phyloP scores from a whole-genome alignment of 2,888 invertebrate genomes.

The Tillus elongatus region DNA sequence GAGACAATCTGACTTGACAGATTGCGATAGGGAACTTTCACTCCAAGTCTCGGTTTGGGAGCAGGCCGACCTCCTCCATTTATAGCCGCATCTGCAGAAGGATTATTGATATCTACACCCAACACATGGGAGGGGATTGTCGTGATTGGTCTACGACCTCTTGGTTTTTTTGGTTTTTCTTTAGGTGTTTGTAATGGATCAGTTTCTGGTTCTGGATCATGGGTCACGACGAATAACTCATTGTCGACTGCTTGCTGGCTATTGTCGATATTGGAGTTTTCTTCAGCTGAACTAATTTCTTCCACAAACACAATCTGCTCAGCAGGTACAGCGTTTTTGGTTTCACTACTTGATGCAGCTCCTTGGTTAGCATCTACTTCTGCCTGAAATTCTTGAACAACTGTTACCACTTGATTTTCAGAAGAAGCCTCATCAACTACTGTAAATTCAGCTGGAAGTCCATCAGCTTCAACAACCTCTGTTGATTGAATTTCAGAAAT shows the following conservation, averaged over 20 bases:
- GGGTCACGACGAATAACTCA: conserved; percentile 2
- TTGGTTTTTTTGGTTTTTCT: conserved; percentile 16
- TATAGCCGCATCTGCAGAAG: conserved; percentile 34
- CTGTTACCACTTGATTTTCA: neutral
- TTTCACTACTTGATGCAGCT: neutral
- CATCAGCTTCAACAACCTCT: neutral
- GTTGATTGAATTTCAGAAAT: neutral
- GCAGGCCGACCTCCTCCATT: conserved; percentile 35
- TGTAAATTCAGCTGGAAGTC: too few relatives aligned
- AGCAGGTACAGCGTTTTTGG: too few relatives aligned
- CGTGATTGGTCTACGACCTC: conserved; percentile 24
- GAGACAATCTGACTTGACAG: conserved; percentile 49
- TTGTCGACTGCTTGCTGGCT: too few relatives aligned
- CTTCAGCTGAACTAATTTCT: neutral
- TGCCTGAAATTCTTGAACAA: neutral
- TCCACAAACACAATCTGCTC: neutral
- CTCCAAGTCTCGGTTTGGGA: conserved; percentile 42
- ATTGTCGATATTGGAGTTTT: too few relatives aligned
- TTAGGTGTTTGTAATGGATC: neutral
- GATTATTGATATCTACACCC: conserved; percentile 40
- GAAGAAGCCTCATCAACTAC: too few relatives aligned
- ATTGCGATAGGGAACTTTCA: conserved; percentile 40
- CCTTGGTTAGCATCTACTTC: conserved; percentile 2
- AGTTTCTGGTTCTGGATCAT: neutral
- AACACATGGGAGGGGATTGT: conserved; percentile 39